Percentiles rank a stretch among this genome's conserved stretches.
Evolutionary conservation across 2,888 invertebrate species (phyloP).

Genomic region (Phyto melanocephala): DNA sequence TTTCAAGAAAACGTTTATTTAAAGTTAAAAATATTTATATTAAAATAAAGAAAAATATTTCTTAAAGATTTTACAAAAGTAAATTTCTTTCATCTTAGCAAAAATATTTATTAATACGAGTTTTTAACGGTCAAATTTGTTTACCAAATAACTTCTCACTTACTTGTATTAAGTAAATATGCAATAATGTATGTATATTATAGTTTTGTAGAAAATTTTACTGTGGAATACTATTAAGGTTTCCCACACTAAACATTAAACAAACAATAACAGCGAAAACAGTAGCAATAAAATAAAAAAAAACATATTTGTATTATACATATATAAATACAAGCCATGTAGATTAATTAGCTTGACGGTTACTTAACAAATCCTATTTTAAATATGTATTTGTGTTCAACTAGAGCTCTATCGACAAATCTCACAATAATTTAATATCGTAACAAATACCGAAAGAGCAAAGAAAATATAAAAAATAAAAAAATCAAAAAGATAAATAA

Average conservation of each 20-base stretch:
- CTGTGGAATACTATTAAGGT: not conserved
- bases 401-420: not conserved
- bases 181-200: not conserved
- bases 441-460: not conserved
- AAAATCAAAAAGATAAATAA: not conserved
- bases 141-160: constrained; percentile 24
- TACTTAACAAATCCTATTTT: no score
- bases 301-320: no score
- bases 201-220: not conserved
- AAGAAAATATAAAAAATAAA: constrained; percentile 4
- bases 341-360: no score
- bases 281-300: not conserved
- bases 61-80: not conserved
- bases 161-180: not conserved
- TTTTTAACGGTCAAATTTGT: not conserved
- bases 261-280: not conserved
- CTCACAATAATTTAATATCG: constrained; percentile 5
- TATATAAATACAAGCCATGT: no score
- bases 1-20: no score
- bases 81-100: not conserved
- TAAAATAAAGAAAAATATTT: not conserved
- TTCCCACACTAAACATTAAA: constrained; percentile 18
- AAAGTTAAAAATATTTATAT: no score
- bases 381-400: no score
- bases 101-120: not conserved